phyloP scores from a whole-genome alignment of 2,113 vertebrate species.

The Lepus europaeus region DNA sequence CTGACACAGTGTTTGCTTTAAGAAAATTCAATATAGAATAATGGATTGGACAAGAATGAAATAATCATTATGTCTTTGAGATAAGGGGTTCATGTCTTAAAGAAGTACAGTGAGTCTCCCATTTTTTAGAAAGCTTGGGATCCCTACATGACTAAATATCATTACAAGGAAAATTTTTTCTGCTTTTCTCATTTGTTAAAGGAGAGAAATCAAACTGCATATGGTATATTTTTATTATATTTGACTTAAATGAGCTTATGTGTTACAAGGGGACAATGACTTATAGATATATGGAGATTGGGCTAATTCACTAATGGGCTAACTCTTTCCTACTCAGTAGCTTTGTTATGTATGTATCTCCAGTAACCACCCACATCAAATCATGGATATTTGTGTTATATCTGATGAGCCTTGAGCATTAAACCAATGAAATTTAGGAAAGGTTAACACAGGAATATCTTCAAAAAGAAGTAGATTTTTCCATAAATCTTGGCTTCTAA shows the following conservation, averaged over 20 bases:
- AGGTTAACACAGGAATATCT: neutral
- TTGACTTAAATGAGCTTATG: slow-evolving; percentile 6
- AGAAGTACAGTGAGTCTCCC: neutral
- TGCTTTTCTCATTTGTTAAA: slow-evolving; percentile 40
- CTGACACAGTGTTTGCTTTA: neutral
- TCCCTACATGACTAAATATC: neutral
- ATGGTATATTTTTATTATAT: neutral
- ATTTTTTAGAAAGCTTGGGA: slow-evolving; percentile 16
- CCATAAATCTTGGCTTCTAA: neutral
- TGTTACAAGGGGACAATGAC: slow-evolving; percentile 4
- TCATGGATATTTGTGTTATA: neutral
- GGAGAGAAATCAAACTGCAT: neutral
- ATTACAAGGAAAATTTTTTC: neutral
- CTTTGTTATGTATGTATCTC: neutral
- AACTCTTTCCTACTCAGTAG: neutral
- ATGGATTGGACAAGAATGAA: neutral
- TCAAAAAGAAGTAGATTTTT: neutral
- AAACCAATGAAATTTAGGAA: neutral
- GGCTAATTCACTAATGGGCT: neutral
- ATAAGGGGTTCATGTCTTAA: neutral
- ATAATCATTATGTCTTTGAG: neutral
- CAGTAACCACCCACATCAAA: neutral
- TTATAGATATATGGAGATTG: neutral
- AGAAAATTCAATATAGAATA: slow-evolving; percentile 48
- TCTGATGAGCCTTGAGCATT: neutral